phyloP scores from a whole-genome alignment of 1,140 invertebrate species.

The Myzus persicae region DNA sequence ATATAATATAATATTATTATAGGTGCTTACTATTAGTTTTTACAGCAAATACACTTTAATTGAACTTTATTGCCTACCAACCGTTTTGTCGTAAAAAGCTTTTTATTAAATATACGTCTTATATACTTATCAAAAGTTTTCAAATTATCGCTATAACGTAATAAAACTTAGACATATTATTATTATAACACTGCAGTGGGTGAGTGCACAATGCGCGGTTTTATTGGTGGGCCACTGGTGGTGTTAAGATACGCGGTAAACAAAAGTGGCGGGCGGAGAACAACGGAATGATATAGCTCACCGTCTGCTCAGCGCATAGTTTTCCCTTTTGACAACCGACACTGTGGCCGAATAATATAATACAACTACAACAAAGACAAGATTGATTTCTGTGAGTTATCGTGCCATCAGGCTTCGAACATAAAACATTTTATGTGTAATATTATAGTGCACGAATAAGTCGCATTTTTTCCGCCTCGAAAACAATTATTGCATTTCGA shows the following conservation, averaged over 20 bases:
- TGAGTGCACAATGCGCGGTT: background rate
- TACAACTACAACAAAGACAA: background rate
- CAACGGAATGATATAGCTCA: background rate
- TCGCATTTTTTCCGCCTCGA: background rate
- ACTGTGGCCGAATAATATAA: background rate
- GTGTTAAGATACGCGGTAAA: background rate
- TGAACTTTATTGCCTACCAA: constrained; percentile 10
- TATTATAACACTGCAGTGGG: background rate
- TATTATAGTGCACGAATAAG: background rate
- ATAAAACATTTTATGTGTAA: background rate
- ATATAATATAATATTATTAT: background rate
- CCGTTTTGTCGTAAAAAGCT: constrained; percentile 21
- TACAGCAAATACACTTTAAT: background rate
- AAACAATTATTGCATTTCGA: background rate
- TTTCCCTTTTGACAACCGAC: background rate
- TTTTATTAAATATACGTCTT: constrained; percentile 19
- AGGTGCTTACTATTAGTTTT: background rate
- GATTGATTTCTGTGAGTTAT: background rate
- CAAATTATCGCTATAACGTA: constrained; percentile 12
- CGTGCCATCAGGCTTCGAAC: background rate
- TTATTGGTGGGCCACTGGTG: background rate
- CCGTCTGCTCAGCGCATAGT: background rate
- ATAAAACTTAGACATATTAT: background rate
- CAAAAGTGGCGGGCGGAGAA: background rate
- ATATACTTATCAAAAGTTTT: constrained; percentile 38